These are phyloP conservation scores for Trissolcus brochymenae DNA, from an alignment of 2,888 invertebrate species.

Conservation along the genomic window DNA sequence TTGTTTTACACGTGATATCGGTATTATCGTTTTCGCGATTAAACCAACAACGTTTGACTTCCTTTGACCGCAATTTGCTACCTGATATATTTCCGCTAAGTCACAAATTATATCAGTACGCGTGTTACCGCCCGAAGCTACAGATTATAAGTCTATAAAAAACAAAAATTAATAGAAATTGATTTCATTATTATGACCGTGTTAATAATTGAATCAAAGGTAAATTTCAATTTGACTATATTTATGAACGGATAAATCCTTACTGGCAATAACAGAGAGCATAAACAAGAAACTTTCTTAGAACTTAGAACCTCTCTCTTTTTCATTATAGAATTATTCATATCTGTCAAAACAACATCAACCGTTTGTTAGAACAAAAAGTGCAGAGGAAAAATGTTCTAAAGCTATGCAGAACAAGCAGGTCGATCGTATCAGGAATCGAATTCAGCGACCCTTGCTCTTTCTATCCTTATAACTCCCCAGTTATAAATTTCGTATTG, in stretches of 20 bases:
- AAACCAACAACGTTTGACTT: constrained; percentile 55
- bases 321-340: too few species aligned
- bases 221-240: constrained; percentile 21
- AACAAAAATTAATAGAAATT: constrained; percentile 8
- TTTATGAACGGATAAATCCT: constrained; percentile 3
- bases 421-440: constrained; percentile 41
- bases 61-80: constrained; percentile 58
- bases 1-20: constrained; percentile 37
- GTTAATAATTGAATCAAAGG: constrained; percentile 25
- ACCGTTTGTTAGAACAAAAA: not conserved
- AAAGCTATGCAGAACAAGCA: constrained; percentile 49
- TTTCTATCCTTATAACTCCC: constrained; percentile 44
- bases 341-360: not conserved
- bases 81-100: constrained; percentile 51
- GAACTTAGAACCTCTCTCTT: too few species aligned
- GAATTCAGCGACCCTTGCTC: constrained; percentile 50
- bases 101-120: constrained; percentile 38
- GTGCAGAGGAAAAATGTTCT: constrained; percentile 11
- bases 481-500: constrained; percentile 56
- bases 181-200: constrained; percentile 27
- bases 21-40: constrained; percentile 44
- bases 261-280: not conserved
- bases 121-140: constrained; percentile 40
- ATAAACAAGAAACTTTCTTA: not conserved
- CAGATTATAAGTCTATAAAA: constrained; percentile 21